Conservation (phyloP, 1,140 invertebrate genomes). For the Thereuonema tuberculata region DNA sequence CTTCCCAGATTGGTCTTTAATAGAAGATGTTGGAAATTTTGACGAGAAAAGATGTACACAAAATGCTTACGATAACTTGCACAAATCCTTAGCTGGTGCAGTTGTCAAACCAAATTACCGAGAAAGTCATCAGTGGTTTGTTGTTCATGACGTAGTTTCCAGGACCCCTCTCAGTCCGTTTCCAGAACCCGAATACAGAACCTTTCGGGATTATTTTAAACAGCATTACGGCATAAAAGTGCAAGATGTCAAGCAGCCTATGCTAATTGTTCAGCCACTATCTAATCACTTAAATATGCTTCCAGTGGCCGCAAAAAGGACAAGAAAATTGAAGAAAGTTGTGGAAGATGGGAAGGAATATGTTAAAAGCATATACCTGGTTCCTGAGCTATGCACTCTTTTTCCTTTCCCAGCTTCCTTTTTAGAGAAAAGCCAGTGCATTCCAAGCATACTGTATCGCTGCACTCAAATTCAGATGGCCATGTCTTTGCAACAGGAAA, state of each 20-base stretch:
- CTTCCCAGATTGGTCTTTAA: neutral
- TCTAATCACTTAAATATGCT: neutral
- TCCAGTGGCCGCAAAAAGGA: neutral
- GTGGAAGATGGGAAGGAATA: constrained; percentile 7
- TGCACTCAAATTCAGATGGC: constrained; percentile 30
- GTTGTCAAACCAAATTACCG: neutral
- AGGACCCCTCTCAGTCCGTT: neutral
- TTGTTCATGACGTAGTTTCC: neutral
- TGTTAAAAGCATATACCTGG: constrained; percentile 19
- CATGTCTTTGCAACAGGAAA: constrained; percentile 32
- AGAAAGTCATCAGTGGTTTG: neutral
- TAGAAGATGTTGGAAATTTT: neutral
- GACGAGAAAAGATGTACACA: neutral
- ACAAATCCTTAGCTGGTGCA: neutral
- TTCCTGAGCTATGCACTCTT: constrained; percentile 35
- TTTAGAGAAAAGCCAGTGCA: constrained; percentile 31
- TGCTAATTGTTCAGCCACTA: constrained; percentile 32
- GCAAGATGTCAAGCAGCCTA: constrained; percentile 30
- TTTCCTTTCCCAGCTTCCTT: constrained; percentile 32
- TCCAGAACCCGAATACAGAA: constrained; percentile 24
- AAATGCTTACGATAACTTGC: neutral
- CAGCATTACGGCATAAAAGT: constrained; percentile 32
- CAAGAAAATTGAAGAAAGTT: neutral
- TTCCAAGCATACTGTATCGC: constrained; percentile 34
- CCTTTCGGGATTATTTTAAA: constrained; percentile 32